phyloP scores from a whole-genome alignment of 2,113 vertebrate genomes.

The Bungarus multicinctus region DNA sequence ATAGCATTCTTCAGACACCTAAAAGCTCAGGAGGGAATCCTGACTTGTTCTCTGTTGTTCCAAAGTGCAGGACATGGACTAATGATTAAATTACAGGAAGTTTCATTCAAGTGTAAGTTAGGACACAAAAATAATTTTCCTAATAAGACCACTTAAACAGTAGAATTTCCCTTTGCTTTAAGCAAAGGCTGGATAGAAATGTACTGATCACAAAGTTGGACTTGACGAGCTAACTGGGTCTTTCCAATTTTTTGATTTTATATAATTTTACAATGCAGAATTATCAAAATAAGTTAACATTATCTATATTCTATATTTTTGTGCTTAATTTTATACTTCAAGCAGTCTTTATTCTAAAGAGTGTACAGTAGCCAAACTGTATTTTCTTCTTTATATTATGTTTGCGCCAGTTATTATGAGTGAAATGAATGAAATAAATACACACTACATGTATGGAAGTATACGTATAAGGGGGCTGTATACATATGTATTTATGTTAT shows the following conservation, averaged over 20 bases:
- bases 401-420: background rate
- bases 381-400: background rate
- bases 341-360: background rate
- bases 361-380: background rate
- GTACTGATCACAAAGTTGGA: background rate
- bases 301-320: background rate
- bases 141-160: background rate
- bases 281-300: background rate
- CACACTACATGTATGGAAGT: background rate
- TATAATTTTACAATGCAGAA: background rate
- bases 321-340: background rate
- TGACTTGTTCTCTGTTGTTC: background rate
- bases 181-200: background rate
- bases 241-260: background rate
- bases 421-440: background rate
- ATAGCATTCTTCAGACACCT: background rate
- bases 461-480: background rate
- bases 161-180: background rate
- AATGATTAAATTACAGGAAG: background rate
- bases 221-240: background rate
- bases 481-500: background rate
- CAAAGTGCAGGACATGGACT: background rate
- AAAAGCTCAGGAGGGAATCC: background rate
- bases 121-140: background rate
- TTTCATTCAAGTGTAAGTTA: background rate